Percentiles rank a stretch among this genome's conserved stretches.
Evolutionary conservation across 1,140 invertebrate species (phyloP).

Genomic region (Paramacrobiotus metropolitanus): DNA sequence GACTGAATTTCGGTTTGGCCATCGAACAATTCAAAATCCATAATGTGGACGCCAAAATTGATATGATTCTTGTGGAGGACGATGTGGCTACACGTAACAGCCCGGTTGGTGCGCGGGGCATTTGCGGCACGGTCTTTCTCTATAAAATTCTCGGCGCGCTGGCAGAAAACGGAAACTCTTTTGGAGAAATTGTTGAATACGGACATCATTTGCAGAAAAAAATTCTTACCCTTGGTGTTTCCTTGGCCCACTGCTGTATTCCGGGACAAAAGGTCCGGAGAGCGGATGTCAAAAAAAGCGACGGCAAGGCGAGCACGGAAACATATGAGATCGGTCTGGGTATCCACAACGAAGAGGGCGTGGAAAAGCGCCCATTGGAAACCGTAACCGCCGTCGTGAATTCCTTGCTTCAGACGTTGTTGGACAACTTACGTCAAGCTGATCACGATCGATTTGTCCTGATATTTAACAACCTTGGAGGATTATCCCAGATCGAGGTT

Average conservation of each 20-base stretch:
- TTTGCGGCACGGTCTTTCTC: constrained; percentile 44
- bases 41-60: constrained; percentile 36
- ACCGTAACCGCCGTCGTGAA: constrained; percentile 11
- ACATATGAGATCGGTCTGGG: constrained; percentile 52
- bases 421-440: constrained; percentile 11
- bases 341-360: constrained; percentile 63
- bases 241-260: constrained; percentile 40
- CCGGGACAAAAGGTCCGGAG: too few relatives aligned
- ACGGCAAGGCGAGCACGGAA: too few relatives aligned
- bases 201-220: constrained; percentile 16
- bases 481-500: constrained; percentile 47
- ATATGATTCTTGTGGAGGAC: constrained; percentile 33
- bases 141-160: constrained; percentile 46
- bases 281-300: too few relatives aligned
- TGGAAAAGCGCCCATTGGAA: constrained; percentile 35
- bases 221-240: constrained; percentile 46
- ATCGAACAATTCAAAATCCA: constrained; percentile 41
- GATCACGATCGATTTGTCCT: constrained; percentile 31
- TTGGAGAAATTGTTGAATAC: constrained; percentile 26
- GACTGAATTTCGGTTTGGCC: constrained; percentile 60
- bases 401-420: too few relatives aligned
- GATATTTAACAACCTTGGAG: constrained; percentile 56
- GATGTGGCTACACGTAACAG: constrained; percentile 15
- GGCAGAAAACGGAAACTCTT: constrained; percentile 32
- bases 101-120: constrained; percentile 39